Base-by-base conservation (phyloP, 2,888 invertebrate genomes). In the Xestobium rufovillosum region DNA sequence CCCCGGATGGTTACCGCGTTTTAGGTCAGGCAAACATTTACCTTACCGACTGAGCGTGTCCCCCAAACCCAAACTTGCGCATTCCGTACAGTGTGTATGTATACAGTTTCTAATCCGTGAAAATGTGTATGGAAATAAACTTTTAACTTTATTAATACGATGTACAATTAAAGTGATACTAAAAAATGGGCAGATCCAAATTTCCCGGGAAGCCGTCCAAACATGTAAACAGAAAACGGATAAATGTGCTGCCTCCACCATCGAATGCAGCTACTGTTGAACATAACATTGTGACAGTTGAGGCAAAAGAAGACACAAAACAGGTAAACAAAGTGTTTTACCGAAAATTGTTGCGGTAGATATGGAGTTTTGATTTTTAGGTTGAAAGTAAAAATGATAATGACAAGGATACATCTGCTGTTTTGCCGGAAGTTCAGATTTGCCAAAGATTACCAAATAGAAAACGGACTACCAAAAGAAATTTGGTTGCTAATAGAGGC, bases 141-240 rank as follows among this genome's bases (percentile, higher is more conserved):
- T 19, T 19, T 19, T 19, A 8, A n/a, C n/a, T 19, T 8, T 8
- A 19, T 19, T 19, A n/a, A 19, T 19, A 19, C 6, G n/a, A 19
- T 19, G 23, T 28, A 32, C 8, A 10, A 19, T 13, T 6, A 32
- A 19, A 11, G 11, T 31, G 32, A n/a, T n/a, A 6, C 6, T 19
- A 19, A n/a, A 59, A 61, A 56, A 83, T 82, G 83, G 81, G 80
- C 71, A 78, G 80, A 71, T 80, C 80, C 68, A 81, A 81, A 75
- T 86, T 86, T 77, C 86, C 87, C 64, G 86, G 87, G 63, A 86
- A 85, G 75, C 86, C 86, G 66, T 79, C 83, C 56, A 87, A 85
- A 74, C 81, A 83, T 71, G 81, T 83, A 65, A 83, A 83, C 70
- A 80, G 83, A 73, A 85, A 83, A 68, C 79, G 86, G 68, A 77